Evolutionary conservation across 2,888 invertebrate species (phyloP).

Genomic region (Cynaeus angustus): DNA sequence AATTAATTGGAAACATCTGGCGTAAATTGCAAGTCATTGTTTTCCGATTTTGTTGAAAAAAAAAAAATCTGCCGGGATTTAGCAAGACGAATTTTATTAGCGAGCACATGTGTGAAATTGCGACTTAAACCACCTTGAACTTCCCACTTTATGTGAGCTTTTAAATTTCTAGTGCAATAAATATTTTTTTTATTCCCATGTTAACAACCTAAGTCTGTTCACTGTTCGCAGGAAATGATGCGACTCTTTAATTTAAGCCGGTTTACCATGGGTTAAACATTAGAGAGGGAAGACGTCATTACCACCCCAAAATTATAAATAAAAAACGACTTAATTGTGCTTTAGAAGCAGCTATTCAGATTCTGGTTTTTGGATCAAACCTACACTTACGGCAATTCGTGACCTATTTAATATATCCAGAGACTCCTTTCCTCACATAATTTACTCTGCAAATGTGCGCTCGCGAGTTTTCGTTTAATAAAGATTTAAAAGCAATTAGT

Average conservation of each 20-base stretch:
- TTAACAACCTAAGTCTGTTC: constrained; percentile 1
- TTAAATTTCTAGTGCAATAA: constrained; percentile 2
- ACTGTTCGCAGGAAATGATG: constrained; percentile 11
- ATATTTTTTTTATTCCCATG: background rate
- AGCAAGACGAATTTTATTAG: background rate
- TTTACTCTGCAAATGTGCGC: background rate
- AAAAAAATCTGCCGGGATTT: background rate
- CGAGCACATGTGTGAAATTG: background rate
- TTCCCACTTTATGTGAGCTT: constrained; percentile 2
- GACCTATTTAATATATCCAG: background rate
- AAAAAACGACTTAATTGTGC: background rate
- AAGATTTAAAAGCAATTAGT: constrained; percentile 14
- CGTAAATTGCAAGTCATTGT: constrained; percentile 20
- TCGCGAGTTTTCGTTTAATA: constrained; percentile 10
- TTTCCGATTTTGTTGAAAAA: constrained; percentile 7
- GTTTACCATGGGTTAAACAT: constrained; percentile 1
- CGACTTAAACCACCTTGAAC: constrained; percentile 12
- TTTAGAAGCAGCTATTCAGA: background rate
- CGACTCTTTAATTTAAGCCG: background rate
- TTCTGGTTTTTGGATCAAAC: background rate
- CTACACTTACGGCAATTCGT: constrained; percentile 1
- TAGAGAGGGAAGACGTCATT: background rate
- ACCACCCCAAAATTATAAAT: too few relatives aligned
- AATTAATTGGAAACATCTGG: constrained; percentile 26
- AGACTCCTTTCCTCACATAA: background rate